phyloP scores from a whole-genome alignment of 2,113 vertebrate genomes.

The Cricetomys ansorgei region DNA sequence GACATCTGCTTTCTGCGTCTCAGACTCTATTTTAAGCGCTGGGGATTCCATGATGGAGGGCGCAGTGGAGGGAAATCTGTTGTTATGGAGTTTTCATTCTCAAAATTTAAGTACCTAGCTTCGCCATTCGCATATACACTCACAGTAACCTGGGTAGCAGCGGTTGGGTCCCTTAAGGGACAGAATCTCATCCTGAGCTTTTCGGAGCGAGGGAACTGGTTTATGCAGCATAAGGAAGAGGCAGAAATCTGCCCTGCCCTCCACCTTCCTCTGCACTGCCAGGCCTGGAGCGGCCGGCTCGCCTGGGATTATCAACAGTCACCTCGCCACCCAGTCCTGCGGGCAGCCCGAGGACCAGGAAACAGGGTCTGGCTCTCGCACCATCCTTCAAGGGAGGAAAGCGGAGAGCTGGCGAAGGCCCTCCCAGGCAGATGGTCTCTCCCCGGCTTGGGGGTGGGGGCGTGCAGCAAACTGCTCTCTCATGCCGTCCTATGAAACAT shows the following conservation, averaged over 20 bases:
- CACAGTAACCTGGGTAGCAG: background rate
- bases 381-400: background rate
- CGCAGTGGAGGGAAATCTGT: background rate
- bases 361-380: background rate
- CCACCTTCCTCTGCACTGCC: background rate
- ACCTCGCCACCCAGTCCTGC: background rate
- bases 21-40: slow-evolving; percentile 57
- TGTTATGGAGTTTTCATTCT: background rate
- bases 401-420: background rate
- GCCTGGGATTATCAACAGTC: background rate
- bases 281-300: background rate
- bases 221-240: slow-evolving; percentile 48
- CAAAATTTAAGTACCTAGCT: background rate
- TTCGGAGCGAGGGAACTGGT: background rate
- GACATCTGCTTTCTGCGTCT: background rate
- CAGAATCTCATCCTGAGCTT: background rate
- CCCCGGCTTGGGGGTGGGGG: background rate
- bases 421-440: background rate
- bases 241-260: background rate
- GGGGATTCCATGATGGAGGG: slow-evolving; percentile 59
- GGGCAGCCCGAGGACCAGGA: background rate
- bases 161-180: background rate
- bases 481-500: background rate
- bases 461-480: slow-evolving; percentile 44
- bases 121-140: background rate